Base-by-base conservation (phyloP, 2,888 invertebrate genomes). In the Gymnoscelis rufifasciata region DNA sequence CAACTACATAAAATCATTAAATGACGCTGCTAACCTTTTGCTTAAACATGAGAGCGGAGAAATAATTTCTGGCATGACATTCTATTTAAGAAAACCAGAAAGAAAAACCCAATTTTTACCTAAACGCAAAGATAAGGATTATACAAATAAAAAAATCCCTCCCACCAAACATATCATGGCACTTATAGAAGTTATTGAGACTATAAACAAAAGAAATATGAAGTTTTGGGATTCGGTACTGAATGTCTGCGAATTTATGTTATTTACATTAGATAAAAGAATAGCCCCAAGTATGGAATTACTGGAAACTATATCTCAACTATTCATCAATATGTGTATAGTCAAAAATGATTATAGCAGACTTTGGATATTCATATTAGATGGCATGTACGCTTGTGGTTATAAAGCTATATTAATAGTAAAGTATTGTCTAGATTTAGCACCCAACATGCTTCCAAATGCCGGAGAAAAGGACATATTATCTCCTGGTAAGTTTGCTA, bases 351-450 rank as follows among this genome's bases (percentile, higher is more conserved):
- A 73, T 37, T 75, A 70, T 47, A 74, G 71, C 47, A 69, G 77
- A 2, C 54, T 89, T 33, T 70, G 82, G 40, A 43, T 75, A 3
- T 88, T 89, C 44, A 68, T 88, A 43, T 53, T 88, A 33, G 83
- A 88, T 59, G 84, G 87, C 2, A 79, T 89, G 82, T 89, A 89
- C 54, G 87, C 86, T 49, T 68, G 86, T 19, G 74, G 79, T 38
- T 86, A 64, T 48, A 88, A 82, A 62, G 71, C 83, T 1, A 63
- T 83, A 8, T 66, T 75, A 5, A 59, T 89, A 1, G 71, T 88
- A 13, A 81, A 74, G 47, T 76, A 82, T 44, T 84, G 86, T 49
- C 53, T 89, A 14, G 79, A 83, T 36, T 80, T 84, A 7, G 84
- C 83, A 79, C 76, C 75, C 66, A 73, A 76, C 37, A 59, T 86